Conservation (phyloP, 1,140 invertebrate genomes). For the Diplogasteroides magnus region DNA sequence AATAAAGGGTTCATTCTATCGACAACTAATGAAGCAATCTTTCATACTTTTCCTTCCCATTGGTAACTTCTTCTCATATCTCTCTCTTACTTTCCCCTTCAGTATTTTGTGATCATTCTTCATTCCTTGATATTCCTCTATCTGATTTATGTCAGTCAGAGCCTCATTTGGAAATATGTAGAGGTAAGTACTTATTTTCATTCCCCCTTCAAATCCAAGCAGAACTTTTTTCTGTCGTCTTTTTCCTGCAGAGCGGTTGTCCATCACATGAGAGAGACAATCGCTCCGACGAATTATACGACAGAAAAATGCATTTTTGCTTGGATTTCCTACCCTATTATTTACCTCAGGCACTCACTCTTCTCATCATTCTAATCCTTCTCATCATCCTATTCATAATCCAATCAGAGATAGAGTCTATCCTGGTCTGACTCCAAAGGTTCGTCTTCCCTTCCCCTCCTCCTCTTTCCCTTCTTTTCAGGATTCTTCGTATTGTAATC, state of each 20-base stretch:
- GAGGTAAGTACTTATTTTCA: neutral
- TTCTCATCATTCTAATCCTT: no score
- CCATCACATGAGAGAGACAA: no score
- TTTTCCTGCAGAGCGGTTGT: no score
- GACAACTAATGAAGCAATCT: neutral
- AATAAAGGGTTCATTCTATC: no score
- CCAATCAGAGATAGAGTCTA: neutral
- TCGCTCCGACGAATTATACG: no score
- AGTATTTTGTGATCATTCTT: neutral
- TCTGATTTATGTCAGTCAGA: neutral
- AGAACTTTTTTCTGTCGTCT: neutral
- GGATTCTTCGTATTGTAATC: conserved; percentile 27
- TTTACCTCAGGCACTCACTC: no score
- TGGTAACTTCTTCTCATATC: neutral
- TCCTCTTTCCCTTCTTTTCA: no score
- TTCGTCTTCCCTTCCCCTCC: no score
- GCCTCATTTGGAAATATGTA: neutral
- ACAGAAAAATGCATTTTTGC: no score
- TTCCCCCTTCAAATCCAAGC: neutral
- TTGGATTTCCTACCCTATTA: no score
- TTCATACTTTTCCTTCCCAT: neutral
- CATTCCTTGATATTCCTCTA: neutral
- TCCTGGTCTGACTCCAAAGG: neutral
- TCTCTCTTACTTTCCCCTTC: neutral
- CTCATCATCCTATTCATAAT: no score